A percentile compares a stretch with the other conserved stretches of the same genome.
These are phyloP conservation scores for Catharus minimus DNA, from an alignment of 2,113 vertebrate genomes.

Conservation along the genomic window DNA sequence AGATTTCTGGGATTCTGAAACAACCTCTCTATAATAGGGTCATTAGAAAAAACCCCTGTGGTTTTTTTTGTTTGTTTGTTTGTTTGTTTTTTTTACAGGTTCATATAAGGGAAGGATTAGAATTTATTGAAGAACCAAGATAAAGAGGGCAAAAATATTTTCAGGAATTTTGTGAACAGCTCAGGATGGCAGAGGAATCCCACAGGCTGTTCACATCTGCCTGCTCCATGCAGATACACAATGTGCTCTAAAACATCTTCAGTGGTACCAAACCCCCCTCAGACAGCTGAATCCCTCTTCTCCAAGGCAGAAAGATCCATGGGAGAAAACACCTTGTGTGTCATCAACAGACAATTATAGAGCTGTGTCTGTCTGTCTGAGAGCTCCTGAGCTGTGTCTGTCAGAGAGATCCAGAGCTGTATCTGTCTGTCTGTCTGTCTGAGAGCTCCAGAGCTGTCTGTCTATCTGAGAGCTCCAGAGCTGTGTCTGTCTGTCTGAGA, in stretches of 20 bases:
- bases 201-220: neutral
- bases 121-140: neutral
- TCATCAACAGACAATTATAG: neutral
- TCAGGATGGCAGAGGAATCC: neutral
- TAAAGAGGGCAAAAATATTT: neutral
- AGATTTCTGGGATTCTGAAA: neutral
- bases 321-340: neutral
- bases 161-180: neutral
- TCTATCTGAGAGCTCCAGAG: neutral
- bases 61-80: no score
- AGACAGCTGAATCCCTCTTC: neutral
- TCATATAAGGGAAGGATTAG: neutral
- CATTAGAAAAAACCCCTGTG: neutral
- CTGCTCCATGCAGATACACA: neutral
- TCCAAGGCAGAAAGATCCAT: neutral
- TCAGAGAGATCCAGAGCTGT: neutral
- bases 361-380: neutral
- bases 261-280: neutral
- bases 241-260: neutral
- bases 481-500: neutral
- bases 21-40: fast-evolving
- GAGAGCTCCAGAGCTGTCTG: neutral
- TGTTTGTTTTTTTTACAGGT: neutral
- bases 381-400: neutral
- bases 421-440: neutral